Conservation (phyloP, 1,140 invertebrate species). For the Pollicipes pollicipes region DNA sequence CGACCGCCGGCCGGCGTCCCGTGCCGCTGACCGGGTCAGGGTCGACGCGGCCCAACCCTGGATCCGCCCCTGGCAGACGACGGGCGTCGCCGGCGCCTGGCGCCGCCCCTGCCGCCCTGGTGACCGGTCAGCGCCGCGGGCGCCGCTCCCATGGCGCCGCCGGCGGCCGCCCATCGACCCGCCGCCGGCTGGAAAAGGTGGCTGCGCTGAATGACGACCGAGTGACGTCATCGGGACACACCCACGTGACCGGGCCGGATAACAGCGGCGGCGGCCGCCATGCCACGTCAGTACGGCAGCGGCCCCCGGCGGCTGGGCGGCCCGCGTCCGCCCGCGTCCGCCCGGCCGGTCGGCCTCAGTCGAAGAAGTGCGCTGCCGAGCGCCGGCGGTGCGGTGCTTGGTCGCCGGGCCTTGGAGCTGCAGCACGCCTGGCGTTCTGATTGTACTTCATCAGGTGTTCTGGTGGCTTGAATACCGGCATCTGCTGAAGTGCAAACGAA, state of each 20-base stretch:
- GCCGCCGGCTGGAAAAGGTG: background rate
- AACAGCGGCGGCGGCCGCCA: background rate
- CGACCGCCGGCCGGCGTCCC: no score
- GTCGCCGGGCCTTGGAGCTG: background rate
- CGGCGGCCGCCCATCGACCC: background rate
- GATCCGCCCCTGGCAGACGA: no score
- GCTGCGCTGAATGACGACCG: background rate
- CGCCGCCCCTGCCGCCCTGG: no score
- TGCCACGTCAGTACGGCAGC: background rate
- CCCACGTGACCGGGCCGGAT: background rate
- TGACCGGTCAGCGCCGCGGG: no score
- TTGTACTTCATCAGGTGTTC: constrained; percentile 1
- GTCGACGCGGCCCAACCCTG: background rate
- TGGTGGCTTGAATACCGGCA: background rate
- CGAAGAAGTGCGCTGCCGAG: no score
- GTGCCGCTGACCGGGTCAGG: background rate
- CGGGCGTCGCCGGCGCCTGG: no score
- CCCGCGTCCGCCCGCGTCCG: no score
- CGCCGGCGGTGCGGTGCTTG: background rate
- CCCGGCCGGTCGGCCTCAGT: background rate
- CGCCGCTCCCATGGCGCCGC: background rate
- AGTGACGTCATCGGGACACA: background rate
- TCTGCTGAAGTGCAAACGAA: background rate
- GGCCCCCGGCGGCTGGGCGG: no score
- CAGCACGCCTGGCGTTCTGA: background rate